A percentile compares a stretch with the other conserved stretches of the same genome.
phyloP scores from a whole-genome alignment of 2,113 vertebrate species.

The Neolamprologus ventralis region DNA sequence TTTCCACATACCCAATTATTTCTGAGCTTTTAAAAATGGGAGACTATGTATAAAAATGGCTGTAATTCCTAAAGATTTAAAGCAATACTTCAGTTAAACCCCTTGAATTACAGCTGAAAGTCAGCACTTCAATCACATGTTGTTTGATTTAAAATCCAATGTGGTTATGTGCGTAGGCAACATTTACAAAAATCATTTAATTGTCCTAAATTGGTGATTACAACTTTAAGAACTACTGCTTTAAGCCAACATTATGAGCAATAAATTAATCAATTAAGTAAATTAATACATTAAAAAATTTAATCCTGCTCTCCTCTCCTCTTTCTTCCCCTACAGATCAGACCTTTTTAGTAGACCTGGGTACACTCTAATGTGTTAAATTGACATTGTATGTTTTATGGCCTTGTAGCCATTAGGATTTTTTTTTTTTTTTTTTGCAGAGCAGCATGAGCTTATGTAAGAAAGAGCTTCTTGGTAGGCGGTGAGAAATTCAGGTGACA shows the following conservation, averaged over 20 bases:
- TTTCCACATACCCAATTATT: neutral
- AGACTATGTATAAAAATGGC: neutral
- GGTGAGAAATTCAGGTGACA: neutral
- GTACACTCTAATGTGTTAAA: neutral
- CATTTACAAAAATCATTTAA: neutral
- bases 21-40: neutral
- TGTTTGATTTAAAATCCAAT: neutral
- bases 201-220: neutral
- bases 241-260: neutral
- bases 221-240: neutral
- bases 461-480: neutral
- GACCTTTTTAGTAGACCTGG: neutral
- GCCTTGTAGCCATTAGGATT: neutral
- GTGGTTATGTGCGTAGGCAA: neutral
- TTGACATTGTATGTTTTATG: neutral
- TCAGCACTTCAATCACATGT: neutral
- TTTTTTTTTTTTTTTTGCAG: neutral
- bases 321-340: neutral
- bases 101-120: neutral
- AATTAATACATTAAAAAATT: neutral
- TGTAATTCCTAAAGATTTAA: neutral
- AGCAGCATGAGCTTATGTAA: slow-evolving; percentile 3
- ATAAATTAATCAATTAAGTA: neutral
- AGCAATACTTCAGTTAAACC: neutral
- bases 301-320: neutral